phyloP scores from a whole-genome alignment of 1,140 invertebrate species.

The Pseudomyrmex cubaensis region DNA sequence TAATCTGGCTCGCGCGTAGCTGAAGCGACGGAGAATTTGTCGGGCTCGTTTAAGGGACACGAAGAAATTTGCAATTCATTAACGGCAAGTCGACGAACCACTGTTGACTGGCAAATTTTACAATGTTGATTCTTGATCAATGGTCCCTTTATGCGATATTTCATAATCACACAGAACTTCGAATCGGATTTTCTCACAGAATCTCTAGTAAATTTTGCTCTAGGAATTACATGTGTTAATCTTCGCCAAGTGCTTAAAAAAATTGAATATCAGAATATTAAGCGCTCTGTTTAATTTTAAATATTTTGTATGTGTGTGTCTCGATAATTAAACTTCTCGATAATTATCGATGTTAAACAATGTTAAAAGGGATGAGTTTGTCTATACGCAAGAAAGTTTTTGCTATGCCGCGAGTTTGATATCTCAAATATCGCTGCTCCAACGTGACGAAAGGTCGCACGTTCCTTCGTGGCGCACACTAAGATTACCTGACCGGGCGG shows the following conservation, averaged over 20 bases:
- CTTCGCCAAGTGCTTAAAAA: no score
- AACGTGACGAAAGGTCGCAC: not conserved
- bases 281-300: no score
- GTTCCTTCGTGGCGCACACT: not conserved
- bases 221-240: no score
- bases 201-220: not conserved
- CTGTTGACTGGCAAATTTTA: not conserved
- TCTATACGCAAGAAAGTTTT: not conserved
- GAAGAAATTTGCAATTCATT: conserved; percentile 44
- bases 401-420: not conserved
- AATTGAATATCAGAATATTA: not conserved
- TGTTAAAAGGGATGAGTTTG: not conserved
- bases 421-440: conserved; percentile 18
- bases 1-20: conserved; percentile 26
- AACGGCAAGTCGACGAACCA: not conserved
- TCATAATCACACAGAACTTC: not conserved
- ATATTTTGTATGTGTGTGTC: no score
- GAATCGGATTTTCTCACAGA: not conserved
- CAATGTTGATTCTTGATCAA: not conserved
- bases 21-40: conserved; percentile 24
- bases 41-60: conserved; percentile 8
- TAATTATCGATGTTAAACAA: no score
- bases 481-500: not conserved
- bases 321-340: no score
- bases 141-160: not conserved